Conservation (phyloP, 2,113 vertebrate species). For the Crotophaga sulcirostris region DNA sequence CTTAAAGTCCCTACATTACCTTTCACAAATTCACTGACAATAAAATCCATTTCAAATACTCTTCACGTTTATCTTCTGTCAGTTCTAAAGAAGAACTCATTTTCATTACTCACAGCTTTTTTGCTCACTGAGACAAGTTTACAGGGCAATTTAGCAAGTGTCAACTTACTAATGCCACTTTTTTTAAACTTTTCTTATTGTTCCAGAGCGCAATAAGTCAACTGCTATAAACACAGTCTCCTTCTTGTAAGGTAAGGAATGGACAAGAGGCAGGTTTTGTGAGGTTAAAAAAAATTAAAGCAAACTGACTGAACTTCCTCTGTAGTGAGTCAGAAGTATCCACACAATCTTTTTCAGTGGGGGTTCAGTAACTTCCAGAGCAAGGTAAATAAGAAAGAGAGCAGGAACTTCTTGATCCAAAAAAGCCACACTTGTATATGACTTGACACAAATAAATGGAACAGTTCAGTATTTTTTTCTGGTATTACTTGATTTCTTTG, state of each 20-base stretch:
- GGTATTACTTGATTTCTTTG: background rate
- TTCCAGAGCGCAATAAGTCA: background rate
- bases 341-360: background rate
- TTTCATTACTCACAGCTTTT: background rate
- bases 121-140: background rate
- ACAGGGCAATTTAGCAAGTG: background rate
- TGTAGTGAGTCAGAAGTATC: background rate
- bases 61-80: background rate
- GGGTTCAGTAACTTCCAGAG: background rate
- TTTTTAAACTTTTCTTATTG: background rate
- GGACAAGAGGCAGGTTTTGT: background rate
- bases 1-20: background rate
- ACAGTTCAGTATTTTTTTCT: background rate
- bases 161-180: background rate
- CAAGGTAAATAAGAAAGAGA: background rate
- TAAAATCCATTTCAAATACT: background rate
- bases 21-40: background rate
- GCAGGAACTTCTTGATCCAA: background rate
- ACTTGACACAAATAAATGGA: background rate
- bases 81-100: background rate
- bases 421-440: background rate
- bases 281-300: background rate
- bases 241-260: background rate
- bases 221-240: background rate
- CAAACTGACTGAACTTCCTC: background rate